Conservation (phyloP, 2,113 vertebrate species). For the Platysteira castanea region DNA sequence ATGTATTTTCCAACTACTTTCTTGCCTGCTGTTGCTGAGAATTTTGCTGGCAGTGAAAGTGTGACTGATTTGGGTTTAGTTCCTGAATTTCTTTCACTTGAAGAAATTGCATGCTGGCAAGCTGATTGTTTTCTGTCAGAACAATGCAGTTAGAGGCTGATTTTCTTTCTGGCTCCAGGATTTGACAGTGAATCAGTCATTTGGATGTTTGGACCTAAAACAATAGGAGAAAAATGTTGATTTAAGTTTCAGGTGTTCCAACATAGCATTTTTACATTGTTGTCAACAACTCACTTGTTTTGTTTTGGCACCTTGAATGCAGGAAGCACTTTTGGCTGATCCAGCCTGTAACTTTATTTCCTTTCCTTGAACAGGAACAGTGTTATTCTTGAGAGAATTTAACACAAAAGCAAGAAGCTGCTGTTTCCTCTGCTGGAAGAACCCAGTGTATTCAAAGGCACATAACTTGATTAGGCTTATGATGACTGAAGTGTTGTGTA, state of each 20-base stretch:
- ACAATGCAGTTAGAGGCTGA: neutral
- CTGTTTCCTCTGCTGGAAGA: neutral
- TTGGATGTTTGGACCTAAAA: neutral
- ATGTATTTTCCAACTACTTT: neutral
- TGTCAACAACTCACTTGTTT: neutral
- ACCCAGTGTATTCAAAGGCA: neutral
- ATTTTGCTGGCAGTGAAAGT: neutral
- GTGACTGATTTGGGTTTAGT: constrained; percentile 4
- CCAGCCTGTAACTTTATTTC: constrained; percentile 24
- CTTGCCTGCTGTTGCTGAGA: constrained; percentile 23
- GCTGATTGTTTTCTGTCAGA: neutral
- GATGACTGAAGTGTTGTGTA: neutral
- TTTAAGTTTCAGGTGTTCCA: constrained; percentile 27
- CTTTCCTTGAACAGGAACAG: neutral
- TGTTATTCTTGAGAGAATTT: neutral
- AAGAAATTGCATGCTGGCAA: constrained; percentile 25
- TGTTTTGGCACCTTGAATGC: constrained; percentile 1
- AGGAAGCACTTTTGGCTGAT: constrained; percentile 11
- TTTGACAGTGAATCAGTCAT: neutral
- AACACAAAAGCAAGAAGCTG: neutral
- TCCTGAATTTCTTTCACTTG: constrained; percentile 21
- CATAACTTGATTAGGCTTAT: neutral
- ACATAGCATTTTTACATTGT: neutral
- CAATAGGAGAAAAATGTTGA: neutral
- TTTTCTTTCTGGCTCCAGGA: constrained; percentile 33